These are phyloP conservation scores for Glyphotaelius pellucidus DNA, from an alignment of 2,888 invertebrate genomes.

Conservation along the genomic window DNA sequence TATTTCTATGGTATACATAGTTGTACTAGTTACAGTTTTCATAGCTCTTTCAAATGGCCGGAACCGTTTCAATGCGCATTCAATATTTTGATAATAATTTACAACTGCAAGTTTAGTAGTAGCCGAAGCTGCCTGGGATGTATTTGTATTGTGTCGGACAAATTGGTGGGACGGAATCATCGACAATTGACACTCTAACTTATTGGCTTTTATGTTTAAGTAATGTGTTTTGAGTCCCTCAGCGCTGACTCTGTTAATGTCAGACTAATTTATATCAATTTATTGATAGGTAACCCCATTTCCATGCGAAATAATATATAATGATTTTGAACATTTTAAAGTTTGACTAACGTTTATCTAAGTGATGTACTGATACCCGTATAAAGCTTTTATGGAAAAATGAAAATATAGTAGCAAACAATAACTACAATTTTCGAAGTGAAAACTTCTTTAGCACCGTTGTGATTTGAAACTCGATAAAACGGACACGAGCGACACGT, in stretches of 20 bases:
- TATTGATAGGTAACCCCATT: background rate
- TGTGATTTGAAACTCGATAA: too few species aligned
- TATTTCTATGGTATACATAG: background rate
- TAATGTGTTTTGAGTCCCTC: constrained; percentile 21
- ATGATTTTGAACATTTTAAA: background rate
- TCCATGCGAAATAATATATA: background rate
- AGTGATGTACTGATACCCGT: too few species aligned
- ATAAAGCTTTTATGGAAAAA: too few species aligned
- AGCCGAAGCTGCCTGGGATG: background rate
- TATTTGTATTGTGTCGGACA: constrained; percentile 23
- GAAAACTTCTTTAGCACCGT: too few species aligned
- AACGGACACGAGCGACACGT: too few species aligned
- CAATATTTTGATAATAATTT: constrained; percentile 54
- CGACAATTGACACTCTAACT: constrained; percentile 32
- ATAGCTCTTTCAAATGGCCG: constrained; percentile 41
- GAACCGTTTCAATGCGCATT: constrained; percentile 48
- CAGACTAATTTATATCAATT: background rate
- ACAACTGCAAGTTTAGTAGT: constrained; percentile 34
- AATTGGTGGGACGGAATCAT: constrained; percentile 39
- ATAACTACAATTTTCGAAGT: too few species aligned
- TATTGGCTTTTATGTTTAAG: constrained; percentile 47
- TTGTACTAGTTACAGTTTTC: background rate
- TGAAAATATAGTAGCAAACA: too few species aligned
- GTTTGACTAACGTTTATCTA: background rate
- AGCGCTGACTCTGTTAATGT: background rate